Percentiles rank a stretch among this genome's conserved stretches.
Conservation (phyloP, 2,113 vertebrate genomes). For the Typhlomys cinereus region DNA sequence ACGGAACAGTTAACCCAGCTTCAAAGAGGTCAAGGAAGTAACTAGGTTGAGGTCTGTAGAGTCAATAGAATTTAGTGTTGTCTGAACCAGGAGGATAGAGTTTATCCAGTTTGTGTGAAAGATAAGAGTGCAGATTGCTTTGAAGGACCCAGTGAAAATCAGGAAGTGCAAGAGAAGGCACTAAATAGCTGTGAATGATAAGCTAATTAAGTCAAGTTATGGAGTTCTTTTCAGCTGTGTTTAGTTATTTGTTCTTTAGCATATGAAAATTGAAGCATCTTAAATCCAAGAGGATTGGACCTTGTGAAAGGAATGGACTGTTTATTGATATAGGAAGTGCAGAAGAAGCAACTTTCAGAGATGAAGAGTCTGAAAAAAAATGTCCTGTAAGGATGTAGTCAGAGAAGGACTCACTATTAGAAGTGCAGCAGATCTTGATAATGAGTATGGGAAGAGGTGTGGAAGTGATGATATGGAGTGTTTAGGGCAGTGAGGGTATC, state of each 20-base stretch:
- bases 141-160: neutral
- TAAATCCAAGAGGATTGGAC: neutral
- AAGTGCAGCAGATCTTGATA: neutral
- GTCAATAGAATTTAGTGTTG: neutral
- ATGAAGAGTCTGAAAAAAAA: neutral
- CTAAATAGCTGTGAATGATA: neutral
- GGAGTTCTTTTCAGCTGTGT: neutral
- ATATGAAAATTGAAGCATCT: neutral
- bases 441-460: neutral
- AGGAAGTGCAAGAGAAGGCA: neutral
- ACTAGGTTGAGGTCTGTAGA: neutral
- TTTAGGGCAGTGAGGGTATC: neutral
- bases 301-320: neutral
- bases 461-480: neutral
- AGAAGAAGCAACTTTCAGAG: neutral
- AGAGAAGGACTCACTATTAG: neutral
- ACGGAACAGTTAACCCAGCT: neutral
- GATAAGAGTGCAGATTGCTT: neutral
- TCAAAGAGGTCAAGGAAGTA: slow-evolving; percentile 1
- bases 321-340: neutral
- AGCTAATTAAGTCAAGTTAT: neutral
- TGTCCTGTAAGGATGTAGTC: neutral
- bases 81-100: neutral
- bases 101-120: neutral
- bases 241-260: slow-evolving; percentile 9